Percentiles rank a stretch among this genome's conserved stretches.
phyloP scores from a whole-genome alignment of 2,113 vertebrate genomes.

The Ophthalmolycus amberensis region DNA sequence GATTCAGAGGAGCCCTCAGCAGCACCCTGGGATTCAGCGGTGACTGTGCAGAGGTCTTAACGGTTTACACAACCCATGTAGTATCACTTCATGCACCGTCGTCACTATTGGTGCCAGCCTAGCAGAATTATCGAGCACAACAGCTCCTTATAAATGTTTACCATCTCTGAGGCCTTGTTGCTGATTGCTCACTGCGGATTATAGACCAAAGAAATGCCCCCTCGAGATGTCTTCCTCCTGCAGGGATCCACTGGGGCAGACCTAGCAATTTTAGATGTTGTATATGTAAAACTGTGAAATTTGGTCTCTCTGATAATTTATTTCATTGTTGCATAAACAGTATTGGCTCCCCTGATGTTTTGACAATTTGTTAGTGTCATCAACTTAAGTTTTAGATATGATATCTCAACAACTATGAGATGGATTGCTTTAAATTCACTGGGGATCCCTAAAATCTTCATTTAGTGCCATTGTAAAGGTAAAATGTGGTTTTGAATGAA shows the following conservation, averaged over 20 bases:
- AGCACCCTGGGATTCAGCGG: background rate
- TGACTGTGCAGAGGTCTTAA: constrained; percentile 35
- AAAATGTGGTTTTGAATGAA: background rate
- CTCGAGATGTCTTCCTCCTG: background rate
- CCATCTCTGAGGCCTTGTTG: background rate
- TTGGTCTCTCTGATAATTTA: background rate
- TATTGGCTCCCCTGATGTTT: background rate
- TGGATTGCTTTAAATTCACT: background rate
- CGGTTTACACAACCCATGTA: background rate
- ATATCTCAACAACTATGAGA: background rate
- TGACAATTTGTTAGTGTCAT: background rate
- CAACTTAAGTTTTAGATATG: background rate
- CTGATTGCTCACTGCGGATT: background rate
- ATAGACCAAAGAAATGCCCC: background rate
- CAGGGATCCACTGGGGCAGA: background rate
- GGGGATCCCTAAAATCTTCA: background rate
- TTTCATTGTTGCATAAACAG: background rate
- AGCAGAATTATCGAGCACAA: background rate
- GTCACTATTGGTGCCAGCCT: background rate
- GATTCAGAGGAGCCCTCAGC: constrained; percentile 29
- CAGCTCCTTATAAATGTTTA: background rate
- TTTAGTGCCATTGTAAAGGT: background rate
- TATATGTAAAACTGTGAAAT: background rate
- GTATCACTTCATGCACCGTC: constrained; percentile 6
- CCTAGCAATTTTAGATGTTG: background rate